A percentile compares a stretch with the other conserved stretches of the same genome.
These are phyloP conservation scores for Thaumetopoea pityocampa DNA, from an alignment of 1,140 invertebrate species.

Conservation along the genomic window DNA sequence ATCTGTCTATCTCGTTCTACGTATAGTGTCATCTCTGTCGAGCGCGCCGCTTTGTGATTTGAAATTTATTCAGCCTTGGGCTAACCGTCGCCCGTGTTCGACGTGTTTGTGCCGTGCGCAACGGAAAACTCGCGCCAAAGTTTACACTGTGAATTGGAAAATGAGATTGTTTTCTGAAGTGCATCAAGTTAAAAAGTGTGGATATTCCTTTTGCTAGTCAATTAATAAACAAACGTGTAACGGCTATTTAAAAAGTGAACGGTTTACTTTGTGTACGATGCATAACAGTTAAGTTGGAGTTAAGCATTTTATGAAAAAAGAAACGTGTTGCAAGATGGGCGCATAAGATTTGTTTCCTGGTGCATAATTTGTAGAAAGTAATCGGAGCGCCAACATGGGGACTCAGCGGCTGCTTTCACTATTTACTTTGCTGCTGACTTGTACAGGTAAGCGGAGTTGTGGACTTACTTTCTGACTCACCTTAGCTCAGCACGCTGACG, in stretches of 20 bases:
- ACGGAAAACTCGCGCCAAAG: slow-evolving; percentile 46
- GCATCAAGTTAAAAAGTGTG: slow-evolving; percentile 21
- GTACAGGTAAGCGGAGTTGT: slow-evolving; percentile 67
- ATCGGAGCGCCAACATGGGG: slow-evolving; percentile 48
- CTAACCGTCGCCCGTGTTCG: slow-evolving; percentile 45
- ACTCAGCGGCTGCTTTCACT: slow-evolving; percentile 61
- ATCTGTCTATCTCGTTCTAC: slow-evolving; percentile 13
- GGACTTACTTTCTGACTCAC: slow-evolving; percentile 61
- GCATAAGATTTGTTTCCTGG: slow-evolving; percentile 40
- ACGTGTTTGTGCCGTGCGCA: slow-evolving; percentile 32
- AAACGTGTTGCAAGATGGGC: slow-evolving; percentile 42
- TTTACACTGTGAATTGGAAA: slow-evolving; percentile 42
- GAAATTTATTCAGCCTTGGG: slow-evolving; percentile 42
- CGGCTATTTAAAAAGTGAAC: slow-evolving; percentile 23
- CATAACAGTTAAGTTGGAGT: slow-evolving; percentile 47
- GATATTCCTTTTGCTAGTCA: slow-evolving; percentile 18
- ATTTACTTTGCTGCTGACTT: slow-evolving; percentile 62
- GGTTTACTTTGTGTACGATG: slow-evolving; percentile 25
- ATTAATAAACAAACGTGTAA: slow-evolving; percentile 17
- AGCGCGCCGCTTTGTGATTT: slow-evolving; percentile 19
- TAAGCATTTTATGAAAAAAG: slow-evolving; percentile 37
- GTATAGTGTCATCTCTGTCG: slow-evolving; percentile 24
- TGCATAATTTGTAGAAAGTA: slow-evolving; percentile 60
- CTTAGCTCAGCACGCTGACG: slow-evolving; percentile 29
- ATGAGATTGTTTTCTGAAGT: slow-evolving; percentile 37